These are phyloP conservation scores for Acanthosepion lycidas DNA, from an alignment of 2,888 invertebrate genomes.

Conservation along the genomic window DNA sequence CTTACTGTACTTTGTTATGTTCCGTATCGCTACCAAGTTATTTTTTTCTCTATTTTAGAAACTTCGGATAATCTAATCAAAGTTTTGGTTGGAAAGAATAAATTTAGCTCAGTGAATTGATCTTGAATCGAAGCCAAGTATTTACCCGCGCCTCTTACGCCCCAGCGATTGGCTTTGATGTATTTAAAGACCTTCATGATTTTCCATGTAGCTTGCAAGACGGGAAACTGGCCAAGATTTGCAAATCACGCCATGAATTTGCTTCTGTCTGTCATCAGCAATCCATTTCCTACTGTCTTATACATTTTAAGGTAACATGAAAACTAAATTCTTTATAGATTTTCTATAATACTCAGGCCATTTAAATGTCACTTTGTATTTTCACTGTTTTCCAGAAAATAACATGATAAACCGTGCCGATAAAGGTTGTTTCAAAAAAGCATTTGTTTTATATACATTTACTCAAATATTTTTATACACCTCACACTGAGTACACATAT, in stretches of 20 bases:
- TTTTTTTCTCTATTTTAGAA: background rate
- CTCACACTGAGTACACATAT: no score
- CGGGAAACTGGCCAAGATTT: background rate
- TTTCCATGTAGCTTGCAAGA: background rate
- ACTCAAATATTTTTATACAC: no score
- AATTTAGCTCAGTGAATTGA: background rate
- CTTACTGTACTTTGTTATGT: background rate
- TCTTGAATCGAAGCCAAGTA: background rate
- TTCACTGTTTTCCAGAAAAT: background rate
- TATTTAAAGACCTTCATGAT: constrained; percentile 33
- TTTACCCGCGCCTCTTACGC: background rate
- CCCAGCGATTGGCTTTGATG: background rate
- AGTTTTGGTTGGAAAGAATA: background rate
- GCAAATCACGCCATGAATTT: background rate
- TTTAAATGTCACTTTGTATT: background rate
- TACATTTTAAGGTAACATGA: background rate
- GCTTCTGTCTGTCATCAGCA: background rate
- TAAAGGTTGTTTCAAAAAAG: no score
- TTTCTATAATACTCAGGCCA: background rate
- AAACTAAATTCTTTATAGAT: background rate
- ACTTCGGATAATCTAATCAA: background rate
- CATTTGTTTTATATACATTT: no score
- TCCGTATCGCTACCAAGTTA: background rate
- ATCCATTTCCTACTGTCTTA: background rate
- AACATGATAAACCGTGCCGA: background rate